These are phyloP conservation scores for Eristalis tenax DNA, from an alignment of 2,888 invertebrate genomes.

Conservation along the genomic window DNA sequence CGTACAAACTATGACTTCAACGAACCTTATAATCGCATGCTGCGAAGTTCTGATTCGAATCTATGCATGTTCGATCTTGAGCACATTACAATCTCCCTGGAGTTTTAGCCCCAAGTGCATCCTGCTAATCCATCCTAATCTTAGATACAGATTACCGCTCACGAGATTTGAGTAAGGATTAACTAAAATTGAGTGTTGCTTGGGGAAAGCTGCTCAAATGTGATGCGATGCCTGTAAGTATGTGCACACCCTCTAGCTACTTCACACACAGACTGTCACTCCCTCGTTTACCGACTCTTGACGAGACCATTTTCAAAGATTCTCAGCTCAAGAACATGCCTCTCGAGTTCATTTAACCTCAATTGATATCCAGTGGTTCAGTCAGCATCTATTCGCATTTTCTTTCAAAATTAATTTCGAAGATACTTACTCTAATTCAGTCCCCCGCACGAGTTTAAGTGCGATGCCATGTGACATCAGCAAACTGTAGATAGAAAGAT, in stretches of 20 bases:
- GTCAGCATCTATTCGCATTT: constrained; percentile 12
- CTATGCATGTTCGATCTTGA: no score
- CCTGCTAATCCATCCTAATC: no score
- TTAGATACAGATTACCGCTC: no score
- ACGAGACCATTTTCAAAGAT: not conserved
- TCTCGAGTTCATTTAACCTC: not conserved
- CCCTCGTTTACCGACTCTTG: not conserved
- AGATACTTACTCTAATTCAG: not conserved
- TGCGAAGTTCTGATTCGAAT: no score
- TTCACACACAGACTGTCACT: not conserved
- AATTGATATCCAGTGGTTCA: constrained; percentile 8
- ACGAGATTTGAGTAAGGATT: no score
- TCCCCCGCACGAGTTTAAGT: not conserved
- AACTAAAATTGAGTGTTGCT: no score
- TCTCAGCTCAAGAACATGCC: not conserved
- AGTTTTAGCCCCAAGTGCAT: no score
- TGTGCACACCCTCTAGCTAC: not conserved
- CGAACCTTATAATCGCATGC: no score
- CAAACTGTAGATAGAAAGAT: not conserved
- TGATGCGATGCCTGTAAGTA: no score
- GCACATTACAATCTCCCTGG: no score
- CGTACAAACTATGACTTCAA: no score
- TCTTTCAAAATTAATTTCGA: not conserved
- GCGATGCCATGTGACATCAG: not conserved
- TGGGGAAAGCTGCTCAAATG: no score